A percentile compares a stretch with the other conserved stretches of the same genome.
Evolutionary conservation across 2,113 vertebrate genomes (phyloP).

Genomic region (Cyprinodon variegatus): DNA sequence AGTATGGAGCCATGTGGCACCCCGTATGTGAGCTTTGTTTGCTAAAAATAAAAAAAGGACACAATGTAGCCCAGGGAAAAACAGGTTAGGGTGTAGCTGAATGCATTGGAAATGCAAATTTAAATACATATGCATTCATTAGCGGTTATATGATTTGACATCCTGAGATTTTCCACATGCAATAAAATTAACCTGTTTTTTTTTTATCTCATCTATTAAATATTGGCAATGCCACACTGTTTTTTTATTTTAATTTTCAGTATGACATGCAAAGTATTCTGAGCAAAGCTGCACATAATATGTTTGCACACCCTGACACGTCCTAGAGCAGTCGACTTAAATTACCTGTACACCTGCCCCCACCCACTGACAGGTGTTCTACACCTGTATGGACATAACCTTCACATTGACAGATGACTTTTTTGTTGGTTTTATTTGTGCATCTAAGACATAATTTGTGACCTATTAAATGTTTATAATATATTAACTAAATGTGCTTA

Average conservation of each 20-base stretch:
- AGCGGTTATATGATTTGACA: background rate
- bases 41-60: background rate
- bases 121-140: background rate
- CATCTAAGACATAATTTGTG: background rate
- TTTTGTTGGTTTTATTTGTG: background rate
- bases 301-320: background rate
- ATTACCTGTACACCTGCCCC: conserved; percentile 22
- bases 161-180: background rate
- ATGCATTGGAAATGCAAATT: background rate
- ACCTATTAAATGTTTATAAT: background rate
- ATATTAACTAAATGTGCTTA: too few species aligned
- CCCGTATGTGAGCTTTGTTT: background rate
- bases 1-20: background rate
- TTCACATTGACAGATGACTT: background rate
- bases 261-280: background rate
- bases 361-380: conserved; percentile 21
- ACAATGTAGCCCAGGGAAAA: background rate
- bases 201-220: background rate
- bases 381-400: conserved; percentile 1
- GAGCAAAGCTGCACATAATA: background rate
- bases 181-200: background rate
- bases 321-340: background rate
- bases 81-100: background rate
- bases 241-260: background rate
- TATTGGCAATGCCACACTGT: too few species aligned